Conservation (phyloP, 2,113 vertebrate species). For the Ranitomeya imitator region DNA sequence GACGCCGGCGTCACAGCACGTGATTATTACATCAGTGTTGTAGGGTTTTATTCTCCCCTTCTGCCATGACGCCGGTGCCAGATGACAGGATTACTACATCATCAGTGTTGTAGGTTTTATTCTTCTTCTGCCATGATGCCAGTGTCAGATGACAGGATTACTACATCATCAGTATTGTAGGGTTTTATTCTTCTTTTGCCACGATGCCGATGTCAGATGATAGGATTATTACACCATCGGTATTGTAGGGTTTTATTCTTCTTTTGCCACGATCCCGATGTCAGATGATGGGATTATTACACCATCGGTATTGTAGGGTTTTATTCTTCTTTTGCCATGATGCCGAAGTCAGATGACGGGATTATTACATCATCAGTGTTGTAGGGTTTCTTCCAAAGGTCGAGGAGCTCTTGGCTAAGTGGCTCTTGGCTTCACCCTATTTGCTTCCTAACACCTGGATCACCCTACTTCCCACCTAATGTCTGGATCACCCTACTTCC, state of each 20-base stretch:
- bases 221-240: neutral
- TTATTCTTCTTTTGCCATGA: neutral
- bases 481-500: too few relatives aligned
- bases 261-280: too few relatives aligned
- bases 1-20: too few relatives aligned
- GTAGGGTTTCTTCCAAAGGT: neutral
- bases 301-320: neutral
- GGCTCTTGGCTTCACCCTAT: neutral
- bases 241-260: too few relatives aligned
- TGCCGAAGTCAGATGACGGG: neutral
- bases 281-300: neutral
- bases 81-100: too few relatives aligned
- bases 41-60: neutral
- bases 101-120: too few relatives aligned
- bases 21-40: neutral
- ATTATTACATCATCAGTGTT: neutral
- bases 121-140: too few relatives aligned
- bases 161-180: neutral
- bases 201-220: neutral
- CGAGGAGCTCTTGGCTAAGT: constrained; percentile 26
- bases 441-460: too few relatives aligned
- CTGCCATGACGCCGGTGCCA: too few relatives aligned
- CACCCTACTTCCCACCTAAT: too few relatives aligned
- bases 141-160: neutral
- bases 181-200: neutral